Evolutionary conservation across 2,888 invertebrate genomes (phyloP), one percentile per base, ranked within the genome.

Genomic region (Drosophila multiciliata): DNA sequence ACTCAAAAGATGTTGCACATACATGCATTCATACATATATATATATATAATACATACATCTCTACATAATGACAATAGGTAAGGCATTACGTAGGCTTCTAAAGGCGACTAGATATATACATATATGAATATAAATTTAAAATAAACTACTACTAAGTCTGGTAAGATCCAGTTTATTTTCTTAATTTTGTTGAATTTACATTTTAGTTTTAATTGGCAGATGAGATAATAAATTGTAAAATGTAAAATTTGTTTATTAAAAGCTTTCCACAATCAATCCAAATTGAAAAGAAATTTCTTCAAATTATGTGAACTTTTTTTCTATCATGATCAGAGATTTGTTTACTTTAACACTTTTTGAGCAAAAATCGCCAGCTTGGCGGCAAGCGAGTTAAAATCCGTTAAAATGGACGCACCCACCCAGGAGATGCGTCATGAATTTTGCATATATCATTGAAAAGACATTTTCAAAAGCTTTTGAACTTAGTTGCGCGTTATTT

Each of bases 1-100:
- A 59, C 17, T 63, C 66, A 67, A 66, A 71, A 73, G 71, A 74
- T 74, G 74, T 58, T 67, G 59, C 32, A 58, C 35, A 42, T 45
- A 29, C 23, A n/a, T 9, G 15, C 26, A 45, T 48, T 20, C 32
- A 20, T 12, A 15, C 23, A 23, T 23, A 23, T 23, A 36, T 40
- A 32, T 33, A 29, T 45, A 7, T 12, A 7, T 20, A 1, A 38
- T 20, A 2, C 45, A 45, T 45, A 23, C 12, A 45, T 45, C 4
- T 45, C 20, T 45, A 15, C 20, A 45, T 4, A 45, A 8, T 23
- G 8, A 45, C 45, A 45, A 45, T 20, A 45, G 20, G 45, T 20
- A 20, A 20, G 2, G 20, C 45, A 45, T 45, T 45, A 45, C 45
- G 45, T 23, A 45, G 45, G 45, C 23, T 45, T 45, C 45, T 15